Percentiles rank a stretch among this genome's conserved stretches.
phyloP scores from a whole-genome alignment of 1,140 invertebrate genomes.

The Latrodectus geometricus region DNA sequence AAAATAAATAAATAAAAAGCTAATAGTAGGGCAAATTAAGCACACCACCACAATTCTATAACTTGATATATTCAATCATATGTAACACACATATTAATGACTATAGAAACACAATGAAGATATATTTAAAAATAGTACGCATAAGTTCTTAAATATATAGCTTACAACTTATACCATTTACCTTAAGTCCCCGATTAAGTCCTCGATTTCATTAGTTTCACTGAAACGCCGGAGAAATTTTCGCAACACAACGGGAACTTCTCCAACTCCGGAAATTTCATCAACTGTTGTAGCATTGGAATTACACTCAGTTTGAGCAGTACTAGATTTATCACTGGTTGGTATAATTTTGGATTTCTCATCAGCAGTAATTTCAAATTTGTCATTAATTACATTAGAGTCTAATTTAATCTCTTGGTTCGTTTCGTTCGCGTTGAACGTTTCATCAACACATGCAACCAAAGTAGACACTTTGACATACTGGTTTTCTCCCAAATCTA shows the following conservation, averaged over 20 bases:
- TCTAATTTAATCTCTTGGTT: neutral
- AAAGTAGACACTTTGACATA: conserved; percentile 37
- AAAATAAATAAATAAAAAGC: too few relatives aligned
- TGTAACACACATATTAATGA: too few relatives aligned
- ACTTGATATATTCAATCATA: too few relatives aligned
- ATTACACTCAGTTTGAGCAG: too few relatives aligned
- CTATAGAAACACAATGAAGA: too few relatives aligned
- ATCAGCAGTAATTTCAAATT: neutral
- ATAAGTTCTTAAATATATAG: too few relatives aligned
- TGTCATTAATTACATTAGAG: neutral
- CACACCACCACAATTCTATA: too few relatives aligned
- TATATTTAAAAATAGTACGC: too few relatives aligned
- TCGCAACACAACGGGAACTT: conserved; percentile 6
- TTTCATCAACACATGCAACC: conserved; percentile 28
- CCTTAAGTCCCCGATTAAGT: conserved; percentile 9
- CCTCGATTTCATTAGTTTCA: conserved; percentile 19
- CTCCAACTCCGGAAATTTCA: neutral
- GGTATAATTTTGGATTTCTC: neutral
- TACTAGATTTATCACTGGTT: too few relatives aligned
- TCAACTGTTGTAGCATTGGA: neutral
- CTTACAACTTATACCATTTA: neutral
- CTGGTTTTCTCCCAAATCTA: conserved; percentile 46
- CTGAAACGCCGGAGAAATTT: conserved; percentile 40
- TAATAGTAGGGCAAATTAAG: too few relatives aligned
- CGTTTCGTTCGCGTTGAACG: neutral